phyloP scores from a whole-genome alignment of 37 sponge, comb jelly and placozoan species.

The Chondrilla cf. caribensis region DNA sequence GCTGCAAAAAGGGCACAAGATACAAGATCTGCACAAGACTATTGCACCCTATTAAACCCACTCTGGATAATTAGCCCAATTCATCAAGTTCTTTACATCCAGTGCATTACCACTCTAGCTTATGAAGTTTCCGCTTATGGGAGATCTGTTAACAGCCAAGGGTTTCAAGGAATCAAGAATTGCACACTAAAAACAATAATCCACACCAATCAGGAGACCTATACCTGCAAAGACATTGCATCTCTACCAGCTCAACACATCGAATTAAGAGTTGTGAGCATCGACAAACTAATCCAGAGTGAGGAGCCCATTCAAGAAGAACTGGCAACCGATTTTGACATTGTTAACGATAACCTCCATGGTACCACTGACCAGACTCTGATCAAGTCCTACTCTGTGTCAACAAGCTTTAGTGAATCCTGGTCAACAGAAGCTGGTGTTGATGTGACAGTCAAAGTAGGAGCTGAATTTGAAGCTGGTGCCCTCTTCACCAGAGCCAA shows the following conservation, averaged over 20 bases:
- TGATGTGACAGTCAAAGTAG: neutral
- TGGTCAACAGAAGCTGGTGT: neutral
- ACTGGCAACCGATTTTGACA: neutral
- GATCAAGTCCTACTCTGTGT: neutral
- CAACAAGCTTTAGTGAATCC: neutral
- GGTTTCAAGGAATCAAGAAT: neutral
- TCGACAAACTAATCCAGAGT: neutral
- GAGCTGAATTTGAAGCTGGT: neutral
- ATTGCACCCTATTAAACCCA: too few relatives aligned
- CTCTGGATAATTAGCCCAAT: too few relatives aligned
- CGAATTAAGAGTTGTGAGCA: neutral
- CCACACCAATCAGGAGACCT: neutral
- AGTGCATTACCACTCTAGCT: too few relatives aligned
- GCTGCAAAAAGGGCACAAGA: too few relatives aligned
- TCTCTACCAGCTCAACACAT: neutral
- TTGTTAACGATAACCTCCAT: neutral
- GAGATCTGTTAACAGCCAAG: neutral
- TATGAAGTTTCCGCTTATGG: neutral
- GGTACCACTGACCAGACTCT: neutral
- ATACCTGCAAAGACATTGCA: neutral
- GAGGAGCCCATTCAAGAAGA: constrained; percentile 2
- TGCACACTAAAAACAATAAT: neutral
- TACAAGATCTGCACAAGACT: too few relatives aligned
- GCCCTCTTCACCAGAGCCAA: neutral
- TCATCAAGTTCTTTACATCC: too few relatives aligned